Percentiles rank a stretch among this genome's conserved stretches.
Conservation (phyloP, 1,140 invertebrate species). For the Leptopilina clavipes region DNA sequence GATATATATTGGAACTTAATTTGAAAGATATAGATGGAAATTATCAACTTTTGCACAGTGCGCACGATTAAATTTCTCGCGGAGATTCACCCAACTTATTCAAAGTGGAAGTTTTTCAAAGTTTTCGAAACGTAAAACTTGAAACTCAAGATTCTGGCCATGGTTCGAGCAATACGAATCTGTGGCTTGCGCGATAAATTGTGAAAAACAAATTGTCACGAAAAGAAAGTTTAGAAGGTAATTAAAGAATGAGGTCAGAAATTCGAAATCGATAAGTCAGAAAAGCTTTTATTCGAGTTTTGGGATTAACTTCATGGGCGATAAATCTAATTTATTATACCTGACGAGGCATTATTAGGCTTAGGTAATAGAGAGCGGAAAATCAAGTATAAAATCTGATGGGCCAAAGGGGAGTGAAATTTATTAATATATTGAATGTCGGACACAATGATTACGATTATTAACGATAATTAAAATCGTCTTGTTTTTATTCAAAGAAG, state of each 20-base stretch:
- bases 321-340: background rate
- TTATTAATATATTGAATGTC: no score
- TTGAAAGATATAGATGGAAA: background rate
- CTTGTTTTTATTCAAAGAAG: no score
- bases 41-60: slow-evolving; percentile 13
- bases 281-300: slow-evolving; percentile 21
- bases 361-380: background rate
- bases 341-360: background rate
- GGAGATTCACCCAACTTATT: background rate
- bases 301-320: background rate
- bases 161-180: background rate
- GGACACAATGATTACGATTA: no score
- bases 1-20: background rate
- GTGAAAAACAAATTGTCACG: slow-evolving; percentile 8
- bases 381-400: background rate
- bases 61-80: slow-evolving; percentile 3
- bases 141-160: slow-evolving; percentile 1
- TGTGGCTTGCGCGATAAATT: slow-evolving; percentile 10
- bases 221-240: background rate
- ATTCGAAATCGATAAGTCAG: background rate
- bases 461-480: no score
- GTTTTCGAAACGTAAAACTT: slow-evolving; percentile 13
- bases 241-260: slow-evolving; percentile 3
- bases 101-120: slow-evolving; percentile 3
- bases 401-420: no score